phyloP scores from a whole-genome alignment of 2,113 vertebrate genomes.

The Enhydra lutris region DNA sequence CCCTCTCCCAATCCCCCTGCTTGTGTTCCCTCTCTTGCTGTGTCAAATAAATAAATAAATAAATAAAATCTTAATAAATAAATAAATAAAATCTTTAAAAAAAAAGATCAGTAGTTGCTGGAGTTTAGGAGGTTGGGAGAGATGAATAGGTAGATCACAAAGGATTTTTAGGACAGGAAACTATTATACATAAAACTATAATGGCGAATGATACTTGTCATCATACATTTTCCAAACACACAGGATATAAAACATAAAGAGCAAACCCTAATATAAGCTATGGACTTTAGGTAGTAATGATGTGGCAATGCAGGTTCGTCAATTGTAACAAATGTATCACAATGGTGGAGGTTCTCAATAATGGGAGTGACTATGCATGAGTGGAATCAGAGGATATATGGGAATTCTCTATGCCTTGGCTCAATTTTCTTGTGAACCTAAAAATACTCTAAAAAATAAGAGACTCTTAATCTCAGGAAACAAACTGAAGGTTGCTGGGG shows the following conservation, averaged over 20 bases:
- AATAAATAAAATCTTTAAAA: background rate
- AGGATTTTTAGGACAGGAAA: background rate
- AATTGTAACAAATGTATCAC: background rate
- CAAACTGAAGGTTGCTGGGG: too few species aligned
- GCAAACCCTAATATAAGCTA: background rate
- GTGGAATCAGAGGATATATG: too few species aligned
- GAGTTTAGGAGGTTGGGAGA: background rate
- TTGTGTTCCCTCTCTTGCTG: too few species aligned
- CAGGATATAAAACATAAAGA: background rate
- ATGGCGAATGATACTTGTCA: background rate
- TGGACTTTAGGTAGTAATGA: background rate
- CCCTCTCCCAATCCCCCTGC: too few species aligned
- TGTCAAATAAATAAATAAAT: too few species aligned
- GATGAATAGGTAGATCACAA: background rate
- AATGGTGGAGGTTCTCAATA: background rate
- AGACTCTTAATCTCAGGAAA: too few species aligned
- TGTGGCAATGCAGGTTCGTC: background rate
- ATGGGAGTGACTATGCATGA: background rate
- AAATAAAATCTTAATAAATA: too few species aligned
- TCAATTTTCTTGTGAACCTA: background rate
- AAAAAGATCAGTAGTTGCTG: background rate
- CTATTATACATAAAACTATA: background rate
- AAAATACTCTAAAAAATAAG: background rate
- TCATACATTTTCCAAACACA: background rate
- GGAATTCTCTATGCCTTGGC: background rate